phyloP scores from a whole-genome alignment of 2,113 vertebrate genomes.

The Plestiodon gilberti region DNA sequence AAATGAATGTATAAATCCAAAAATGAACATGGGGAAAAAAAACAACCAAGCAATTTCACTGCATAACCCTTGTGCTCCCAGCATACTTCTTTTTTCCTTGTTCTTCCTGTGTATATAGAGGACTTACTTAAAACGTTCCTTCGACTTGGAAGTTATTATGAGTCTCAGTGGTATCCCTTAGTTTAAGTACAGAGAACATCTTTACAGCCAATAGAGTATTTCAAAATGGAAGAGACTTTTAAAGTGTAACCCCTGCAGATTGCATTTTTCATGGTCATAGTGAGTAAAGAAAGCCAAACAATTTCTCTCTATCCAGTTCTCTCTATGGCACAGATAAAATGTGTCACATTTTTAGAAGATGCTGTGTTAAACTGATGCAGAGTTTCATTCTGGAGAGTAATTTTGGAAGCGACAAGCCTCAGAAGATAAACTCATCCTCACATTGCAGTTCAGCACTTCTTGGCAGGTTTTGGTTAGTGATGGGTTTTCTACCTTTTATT shows the following conservation, averaged over 20 bases:
- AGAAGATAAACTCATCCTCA: conserved; percentile 10
- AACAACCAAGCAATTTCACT: conserved; percentile 35
- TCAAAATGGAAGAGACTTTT: conserved; percentile 22
- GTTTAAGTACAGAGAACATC: conserved; percentile 12
- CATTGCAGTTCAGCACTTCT: not conserved
- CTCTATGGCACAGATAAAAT: conserved; percentile 46
- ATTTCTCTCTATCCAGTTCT: conserved; percentile 30
- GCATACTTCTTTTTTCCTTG: not conserved
- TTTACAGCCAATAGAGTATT: conserved; percentile 18
- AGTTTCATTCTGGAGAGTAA: conserved; percentile 2
- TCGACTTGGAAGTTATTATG: conserved; percentile 19
- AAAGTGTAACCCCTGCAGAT: not conserved
- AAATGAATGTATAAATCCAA: conserved; percentile 35
- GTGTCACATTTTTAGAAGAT: conserved; percentile 54
- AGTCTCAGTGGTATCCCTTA: not conserved
- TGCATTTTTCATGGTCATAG: not conserved
- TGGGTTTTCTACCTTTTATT: not conserved
- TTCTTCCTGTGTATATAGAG: not conserved
- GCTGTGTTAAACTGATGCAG: conserved; percentile 7
- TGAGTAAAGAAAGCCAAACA: conserved; percentile 43
- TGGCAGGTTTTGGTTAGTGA: not conserved
- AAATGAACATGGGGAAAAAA: not conserved
- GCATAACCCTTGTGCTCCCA: not conserved
- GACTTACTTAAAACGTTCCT: not conserved
- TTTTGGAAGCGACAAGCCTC: not conserved